Base-by-base conservation (phyloP, 2,113 vertebrate species). In the Vimba vimba region DNA sequence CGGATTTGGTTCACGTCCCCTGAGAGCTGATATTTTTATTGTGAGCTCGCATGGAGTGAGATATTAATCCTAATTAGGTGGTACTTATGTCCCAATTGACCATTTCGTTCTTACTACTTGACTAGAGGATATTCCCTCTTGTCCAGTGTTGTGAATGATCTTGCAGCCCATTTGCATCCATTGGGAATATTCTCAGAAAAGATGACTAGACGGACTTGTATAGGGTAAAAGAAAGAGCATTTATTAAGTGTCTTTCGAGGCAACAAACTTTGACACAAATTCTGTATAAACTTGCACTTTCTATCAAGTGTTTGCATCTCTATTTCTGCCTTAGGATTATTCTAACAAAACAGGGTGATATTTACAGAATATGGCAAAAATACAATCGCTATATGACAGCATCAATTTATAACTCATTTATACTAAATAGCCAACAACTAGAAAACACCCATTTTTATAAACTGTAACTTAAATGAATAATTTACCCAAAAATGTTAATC, bases 61-160 rank as follows among this genome's bases (percentile, higher is more conserved):
- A 82, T 93, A 94, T 95, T 94, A 93, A 94, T 95, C 92, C 93
- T 93, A 92, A 94, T 94, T 94, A 95, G 92, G 89, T 86, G 89
- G 75, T 86, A 87, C 90, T 88, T 87, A 92, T 87, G 86, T 91
- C 89, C 92, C 93, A 89, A 92, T 91, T 92, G 93, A 94, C 92
- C 93, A 89, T 91, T 91, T 85, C 57, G 23, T 82, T 76, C 89
- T 90, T 90, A 90, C 90, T 92, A 90, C 91, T 87, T 92, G 91
- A 89, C 90, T 86, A 75, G 86, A 85, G 89, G 85, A 89, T 57
- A 85, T 85, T 89, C 90, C 88, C 89, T 13, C 76, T 86, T 82
- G 88, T 88, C 82, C 62, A 60, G 74, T 81, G 80, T 23, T 62
- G 86, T 79, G 83, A 91, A 78, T 33, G 57, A 43, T 78, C 64